Evolutionary conservation across 1,140 invertebrate genomes (phyloP), one percentile per base, ranked within the genome.

Genomic region (Galleria mellonella): DNA sequence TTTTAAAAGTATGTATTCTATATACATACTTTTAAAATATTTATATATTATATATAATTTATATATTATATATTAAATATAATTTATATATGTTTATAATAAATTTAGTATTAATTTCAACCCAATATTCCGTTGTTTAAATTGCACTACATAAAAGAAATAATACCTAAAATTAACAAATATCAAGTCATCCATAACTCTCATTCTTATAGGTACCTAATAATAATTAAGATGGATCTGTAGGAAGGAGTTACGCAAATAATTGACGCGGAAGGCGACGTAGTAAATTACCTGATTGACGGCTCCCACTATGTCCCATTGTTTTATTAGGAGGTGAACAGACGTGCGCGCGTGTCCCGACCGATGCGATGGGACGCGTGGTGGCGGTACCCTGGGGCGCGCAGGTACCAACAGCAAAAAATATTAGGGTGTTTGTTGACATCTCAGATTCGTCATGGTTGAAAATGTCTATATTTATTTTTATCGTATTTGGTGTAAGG

Each of bases 381-480:
- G 15, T 6, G 17, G 11, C 4, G 30, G 17, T 45, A 37, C 44
- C 17, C 12, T 33, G 43, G 65, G 27, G 27, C 43, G 50, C 45
- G 50, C 64, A 70, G 68, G 68, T 67, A 69, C 44, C 35, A 27
- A 47, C 60, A 2, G 62, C 61, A 72, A 70, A 72, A 63, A 61
- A 49, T 55, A 43, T 50, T 23, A 61, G 72, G 72, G 69, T 74
- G 72, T 68, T 68, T 74, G 75, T 74, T 75, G 72, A 78, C 66
- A 72, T 65, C 54, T 38, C 47, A 51, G 61, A 49, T 70, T 75
- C 54, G 72, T 69, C 62, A 72, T 43, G 56, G 46, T 39, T 11
- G 12, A 10, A 37, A 28, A 44, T 37, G 28, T 36, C 42, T 36
- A 9, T 23, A 23, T 23, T 23, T 23, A 23, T 23, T 23, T 23